phyloP scores from a whole-genome alignment of 2,797 vertebrate genomes.

The Acestrorhynchus altus region DNA sequence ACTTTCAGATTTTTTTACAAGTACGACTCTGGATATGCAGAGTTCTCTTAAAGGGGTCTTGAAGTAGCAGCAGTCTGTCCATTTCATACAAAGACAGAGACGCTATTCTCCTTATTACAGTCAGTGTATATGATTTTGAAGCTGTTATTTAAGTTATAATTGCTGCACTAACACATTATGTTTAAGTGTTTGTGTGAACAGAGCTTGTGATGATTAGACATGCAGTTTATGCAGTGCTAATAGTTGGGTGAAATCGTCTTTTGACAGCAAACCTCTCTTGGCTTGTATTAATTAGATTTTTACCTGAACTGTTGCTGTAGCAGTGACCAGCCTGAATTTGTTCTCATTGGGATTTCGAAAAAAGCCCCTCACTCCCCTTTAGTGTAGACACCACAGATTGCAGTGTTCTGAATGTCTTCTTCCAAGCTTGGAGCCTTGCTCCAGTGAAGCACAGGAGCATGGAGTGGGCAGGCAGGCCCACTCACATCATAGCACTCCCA shows the following conservation, averaged over 20 bases:
- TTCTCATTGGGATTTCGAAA: not conserved
- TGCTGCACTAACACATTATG: too few species aligned
- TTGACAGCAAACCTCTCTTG: not conserved
- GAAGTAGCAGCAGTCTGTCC: too few species aligned
- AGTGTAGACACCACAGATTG: not conserved
- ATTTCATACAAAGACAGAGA: too few species aligned
- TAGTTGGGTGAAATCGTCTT: not conserved
- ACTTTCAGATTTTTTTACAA: too few species aligned
- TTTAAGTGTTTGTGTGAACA: too few species aligned
- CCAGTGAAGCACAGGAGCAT: constrained; percentile 15
- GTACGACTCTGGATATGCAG: too few species aligned
- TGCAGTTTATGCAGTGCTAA: not conserved
- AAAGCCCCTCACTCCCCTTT: not conserved
- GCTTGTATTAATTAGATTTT: not conserved
- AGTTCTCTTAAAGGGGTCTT: too few species aligned
- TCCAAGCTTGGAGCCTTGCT: constrained; percentile 25
- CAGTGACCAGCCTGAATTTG: not conserved
- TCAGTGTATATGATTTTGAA: too few species aligned
- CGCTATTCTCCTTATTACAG: too few species aligned
- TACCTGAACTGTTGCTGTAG: not conserved
- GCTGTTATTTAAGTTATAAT: too few species aligned
- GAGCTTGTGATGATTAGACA: not conserved
- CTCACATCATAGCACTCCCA: constrained; percentile 39
- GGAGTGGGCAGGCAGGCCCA: constrained; percentile 17
- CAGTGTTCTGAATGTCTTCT: constrained; percentile 11